Conservation (phyloP, 1,140 invertebrate genomes). For the Panagrolaimus sp. region DNA sequence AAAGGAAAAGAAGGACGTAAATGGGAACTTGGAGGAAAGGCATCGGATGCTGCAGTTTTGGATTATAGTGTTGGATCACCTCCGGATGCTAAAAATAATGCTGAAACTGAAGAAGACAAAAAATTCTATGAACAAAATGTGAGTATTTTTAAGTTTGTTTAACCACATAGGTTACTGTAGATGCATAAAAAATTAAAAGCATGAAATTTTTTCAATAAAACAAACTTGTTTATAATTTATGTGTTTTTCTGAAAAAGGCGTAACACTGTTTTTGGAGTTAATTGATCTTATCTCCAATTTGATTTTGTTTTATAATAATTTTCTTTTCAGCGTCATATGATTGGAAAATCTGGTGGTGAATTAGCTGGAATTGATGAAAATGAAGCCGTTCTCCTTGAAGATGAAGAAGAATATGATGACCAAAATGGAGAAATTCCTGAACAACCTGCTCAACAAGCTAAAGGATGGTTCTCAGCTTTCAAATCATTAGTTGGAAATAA, state of each 20-base stretch:
- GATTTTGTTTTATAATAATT: neutral
- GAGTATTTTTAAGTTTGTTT: slow-evolving; percentile 17
- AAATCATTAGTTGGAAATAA: slow-evolving; percentile 56
- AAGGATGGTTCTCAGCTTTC: slow-evolving; percentile 56
- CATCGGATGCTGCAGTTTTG: slow-evolving; percentile 72
- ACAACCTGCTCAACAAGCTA: slow-evolving; percentile 9
- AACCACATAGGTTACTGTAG: neutral
- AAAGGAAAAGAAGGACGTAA: slow-evolving; percentile 79
- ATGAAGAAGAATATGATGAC: slow-evolving; percentile 39
- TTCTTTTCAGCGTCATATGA: slow-evolving; percentile 41
- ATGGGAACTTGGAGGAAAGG: slow-evolving; percentile 78
- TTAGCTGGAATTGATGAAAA: slow-evolving; percentile 44
- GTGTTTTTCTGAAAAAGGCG: too few relatives aligned
- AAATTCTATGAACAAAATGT: slow-evolving; percentile 41
- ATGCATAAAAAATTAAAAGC: too few relatives aligned
- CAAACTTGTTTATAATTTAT: too few relatives aligned
- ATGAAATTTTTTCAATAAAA: too few relatives aligned
- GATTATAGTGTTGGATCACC: slow-evolving; percentile 69
- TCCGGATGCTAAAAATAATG: slow-evolving; percentile 22
- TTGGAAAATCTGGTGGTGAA: slow-evolving; percentile 50
- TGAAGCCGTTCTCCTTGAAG: slow-evolving; percentile 26
- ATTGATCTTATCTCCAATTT: neutral
- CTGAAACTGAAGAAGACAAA: slow-evolving; percentile 20
- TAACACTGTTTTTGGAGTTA: too few relatives aligned
- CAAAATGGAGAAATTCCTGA: neutral